Base-by-base conservation (phyloP, 2,113 vertebrate genomes). In the Furnarius figulus region DNA sequence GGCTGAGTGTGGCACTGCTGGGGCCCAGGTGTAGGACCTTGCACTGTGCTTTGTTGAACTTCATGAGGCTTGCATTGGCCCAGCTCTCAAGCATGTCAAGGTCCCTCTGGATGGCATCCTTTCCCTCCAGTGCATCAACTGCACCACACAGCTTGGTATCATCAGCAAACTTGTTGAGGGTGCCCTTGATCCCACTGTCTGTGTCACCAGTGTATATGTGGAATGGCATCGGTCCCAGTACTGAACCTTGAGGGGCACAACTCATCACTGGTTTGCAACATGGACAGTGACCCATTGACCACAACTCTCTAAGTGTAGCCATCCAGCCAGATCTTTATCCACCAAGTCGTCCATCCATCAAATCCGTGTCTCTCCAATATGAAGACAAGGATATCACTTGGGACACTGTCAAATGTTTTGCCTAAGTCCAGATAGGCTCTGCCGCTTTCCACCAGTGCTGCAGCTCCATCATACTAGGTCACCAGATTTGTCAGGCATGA, bases 41-140 rank as follows among this genome's bases (percentile, higher is more conserved):
- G 58, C 30, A 18, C 20, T 56, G 63, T 14, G 5, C 28, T 28
- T 53, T 24, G 18, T 5, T 78, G 50, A 17, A 2, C 25, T 42
- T 11, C 9, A 12, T 40, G 49, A 35, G 4, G 4, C 65, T 42
- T 79, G 21, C 31, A 35, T 14, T 56, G 14, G 2, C 25, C 11
- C 50, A 65, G 7, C 17, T 42, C 59, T 80, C 31, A 52, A 50
- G 50, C 20, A 11, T 65, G 22, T 42, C 31, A 35, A 42, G 17
- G 31, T n/a, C 35, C 3, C 35, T 56, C 14, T 80, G 67, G 25
- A 27, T 42, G n/a, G 3, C 11, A 42, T 37, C 4, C 4, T 40
- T 72, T 25, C 58, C 10, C 6, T 8, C 8, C n/a, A n/a, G 19
- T 0, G 0, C 30, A 49, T 30, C 2, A 1, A 1, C 55, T 53